Evolutionary conservation across 2,888 invertebrate genomes (phyloP).

Genomic region (Glyphotaelius pellucidus): DNA sequence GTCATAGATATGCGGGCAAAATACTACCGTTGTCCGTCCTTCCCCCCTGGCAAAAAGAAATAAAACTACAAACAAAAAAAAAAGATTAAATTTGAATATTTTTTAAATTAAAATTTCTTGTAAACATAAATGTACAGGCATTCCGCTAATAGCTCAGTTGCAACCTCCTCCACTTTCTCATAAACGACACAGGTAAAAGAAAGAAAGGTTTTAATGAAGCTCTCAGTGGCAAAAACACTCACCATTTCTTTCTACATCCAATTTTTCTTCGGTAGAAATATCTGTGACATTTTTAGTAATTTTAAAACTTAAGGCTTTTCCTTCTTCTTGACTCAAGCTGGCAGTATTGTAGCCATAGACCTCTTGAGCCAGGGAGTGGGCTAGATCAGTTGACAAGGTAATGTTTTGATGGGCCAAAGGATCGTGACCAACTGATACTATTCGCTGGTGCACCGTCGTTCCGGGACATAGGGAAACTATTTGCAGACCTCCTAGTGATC

Average conservation of each 20-base stretch:
- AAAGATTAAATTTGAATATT: too few species aligned
- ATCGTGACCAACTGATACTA: constrained; percentile 90
- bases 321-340: constrained; percentile 69
- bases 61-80: too few species aligned
- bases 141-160: neutral
- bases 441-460: constrained; percentile 89
- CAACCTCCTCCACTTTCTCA: neutral
- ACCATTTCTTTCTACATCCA: constrained; percentile 61
- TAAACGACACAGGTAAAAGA: neutral
- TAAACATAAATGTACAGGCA: neutral
- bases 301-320: constrained; percentile 72
- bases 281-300: constrained; percentile 69
- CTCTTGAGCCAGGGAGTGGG: constrained; percentile 71
- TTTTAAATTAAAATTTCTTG: too few species aligned
- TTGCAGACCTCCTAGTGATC: constrained; percentile 95
- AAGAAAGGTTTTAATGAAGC: neutral
- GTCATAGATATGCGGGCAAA: too few species aligned
- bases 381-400: constrained; percentile 67
- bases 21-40: too few species aligned
- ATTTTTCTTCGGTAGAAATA: constrained; percentile 69
- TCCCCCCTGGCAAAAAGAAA: too few species aligned
- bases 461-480: constrained; percentile 92
- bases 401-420: constrained; percentile 77
- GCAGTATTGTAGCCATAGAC: constrained; percentile 69
- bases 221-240: neutral